These are phyloP conservation scores for Hippopotamyrus pictus DNA, from an alignment of 2,797 vertebrate species.

Conservation along the genomic window DNA sequence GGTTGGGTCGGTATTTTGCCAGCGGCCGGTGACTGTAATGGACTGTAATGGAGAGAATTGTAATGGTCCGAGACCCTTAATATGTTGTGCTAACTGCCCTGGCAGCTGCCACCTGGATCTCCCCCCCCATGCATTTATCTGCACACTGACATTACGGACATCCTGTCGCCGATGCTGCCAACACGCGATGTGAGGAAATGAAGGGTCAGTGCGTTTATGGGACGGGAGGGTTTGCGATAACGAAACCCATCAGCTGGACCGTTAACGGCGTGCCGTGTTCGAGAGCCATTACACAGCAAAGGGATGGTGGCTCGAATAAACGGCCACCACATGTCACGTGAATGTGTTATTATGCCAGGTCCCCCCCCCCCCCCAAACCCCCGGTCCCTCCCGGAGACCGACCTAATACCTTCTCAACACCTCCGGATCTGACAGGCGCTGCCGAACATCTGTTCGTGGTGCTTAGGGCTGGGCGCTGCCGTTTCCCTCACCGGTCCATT, in stretches of 20 bases:
- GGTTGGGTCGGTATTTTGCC: background rate
- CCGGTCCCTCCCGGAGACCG: slow-evolving; percentile 25
- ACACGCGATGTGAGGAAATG: slow-evolving; percentile 22
- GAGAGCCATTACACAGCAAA: background rate
- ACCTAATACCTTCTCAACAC: slow-evolving; percentile 24
- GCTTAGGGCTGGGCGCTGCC: background rate
- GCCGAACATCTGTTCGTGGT: background rate
- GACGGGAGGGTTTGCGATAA: background rate
- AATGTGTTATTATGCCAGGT: background rate
- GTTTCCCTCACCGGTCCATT: background rate
- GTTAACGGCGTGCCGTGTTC: background rate
- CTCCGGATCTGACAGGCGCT: slow-evolving; percentile 20
- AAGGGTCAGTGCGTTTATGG: slow-evolving; percentile 16
- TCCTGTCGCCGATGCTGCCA: background rate
- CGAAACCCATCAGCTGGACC: background rate
- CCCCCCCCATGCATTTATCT: background rate
- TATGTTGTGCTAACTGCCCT: slow-evolving; percentile 14
- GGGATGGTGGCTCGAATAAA: background rate
- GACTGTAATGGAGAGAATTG: background rate
- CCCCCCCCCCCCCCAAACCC: slow-evolving; percentile 16
- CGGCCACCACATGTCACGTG: slow-evolving; percentile 19
- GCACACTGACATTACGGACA: slow-evolving; percentile 17
- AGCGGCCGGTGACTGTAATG: background rate
- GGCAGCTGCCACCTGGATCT: background rate
- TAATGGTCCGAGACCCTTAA: slow-evolving; percentile 8